Base-by-base conservation (phyloP, 1,140 invertebrate species). In the Helicorthomorpha holstii region DNA sequence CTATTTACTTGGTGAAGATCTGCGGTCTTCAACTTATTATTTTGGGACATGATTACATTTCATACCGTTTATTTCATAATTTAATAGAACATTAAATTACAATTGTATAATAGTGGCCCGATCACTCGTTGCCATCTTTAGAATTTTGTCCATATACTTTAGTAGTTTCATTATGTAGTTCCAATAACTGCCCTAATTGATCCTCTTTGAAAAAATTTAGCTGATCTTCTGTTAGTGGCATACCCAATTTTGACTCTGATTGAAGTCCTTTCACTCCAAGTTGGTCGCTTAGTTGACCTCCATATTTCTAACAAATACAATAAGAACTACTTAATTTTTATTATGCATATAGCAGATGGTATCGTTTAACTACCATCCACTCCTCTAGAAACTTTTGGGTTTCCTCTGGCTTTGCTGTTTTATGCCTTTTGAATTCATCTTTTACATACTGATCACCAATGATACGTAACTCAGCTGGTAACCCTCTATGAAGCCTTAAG, bases 351-450 rank as follows among this genome's bases (percentile, higher is more conserved):
- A n/a, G n/a, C n/a, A n/a, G n/a, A n/a, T n/a, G n/a, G n/a, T n/a
- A n/a, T n/a, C n/a, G 44, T 10, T 46, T 46, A 12, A 7, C 77
- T 72, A 91, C 88, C 41, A 83, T 80, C 90, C 90, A 95, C 71
- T 90, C 88, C 26, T 75, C 77, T 65, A 93, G 76, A 64, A 95
- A 94, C 53, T 82, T 69, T 24, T 73, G 64, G 12, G 83, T 75
- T 65, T 88, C 81, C 47, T 73, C 66, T 12, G 71, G 66, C 50
- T 73, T 76, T 56, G 82, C 87, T n/a, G 72, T 76, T 64, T 90
- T 85, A 63, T 94, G 88, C 47, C 82, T 68, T 59, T 77, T 78
- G 66, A 95, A 95, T 67, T 95, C 90, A 59, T 89, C 86, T 59
- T 78, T 78, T 0, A 83, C 83, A 68, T 95, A 95, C 64, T 76